These are phyloP conservation scores for Cheirogaleus major DNA, from an alignment of 2,797 vertebrate genomes.

Conservation along the genomic window DNA sequence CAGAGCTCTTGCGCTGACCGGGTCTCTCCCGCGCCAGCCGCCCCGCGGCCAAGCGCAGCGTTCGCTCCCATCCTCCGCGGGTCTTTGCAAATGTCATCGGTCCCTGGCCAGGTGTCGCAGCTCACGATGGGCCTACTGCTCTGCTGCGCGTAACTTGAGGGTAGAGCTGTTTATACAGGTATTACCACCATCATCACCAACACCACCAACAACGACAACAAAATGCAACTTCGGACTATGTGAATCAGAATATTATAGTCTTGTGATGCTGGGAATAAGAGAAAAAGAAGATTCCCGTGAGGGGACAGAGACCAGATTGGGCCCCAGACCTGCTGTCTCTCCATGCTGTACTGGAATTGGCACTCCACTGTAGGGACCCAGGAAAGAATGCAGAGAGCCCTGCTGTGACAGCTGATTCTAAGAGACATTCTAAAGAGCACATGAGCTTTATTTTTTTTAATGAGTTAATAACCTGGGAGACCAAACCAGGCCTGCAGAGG, in stretches of 20 bases:
- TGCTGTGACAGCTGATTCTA: background rate
- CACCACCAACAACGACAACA: too few relatives aligned
- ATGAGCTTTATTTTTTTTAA: background rate
- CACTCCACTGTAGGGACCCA: background rate
- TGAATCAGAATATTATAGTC: background rate
- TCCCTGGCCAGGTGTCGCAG: background rate
- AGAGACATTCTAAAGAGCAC: background rate
- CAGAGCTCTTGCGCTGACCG: background rate
- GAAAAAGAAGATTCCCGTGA: background rate
- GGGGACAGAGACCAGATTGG: background rate
- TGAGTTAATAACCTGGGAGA: background rate
- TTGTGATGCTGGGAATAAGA: background rate
- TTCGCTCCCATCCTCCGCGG: rapidly evolving
- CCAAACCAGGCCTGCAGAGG: background rate
- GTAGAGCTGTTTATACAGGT: background rate
- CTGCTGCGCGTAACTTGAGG: background rate
- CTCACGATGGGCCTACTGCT: background rate
- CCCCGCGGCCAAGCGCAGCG: rapidly evolving
- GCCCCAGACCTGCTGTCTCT: background rate
- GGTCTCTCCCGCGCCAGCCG: background rate
- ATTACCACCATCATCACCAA: background rate
- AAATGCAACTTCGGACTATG: background rate
- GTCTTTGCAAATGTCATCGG: conserved; percentile 9
- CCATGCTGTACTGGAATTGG: background rate
- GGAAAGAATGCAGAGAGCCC: background rate